Base-by-base conservation (phyloP, 2,888 invertebrate species). In the Apamea monoglypha region DNA sequence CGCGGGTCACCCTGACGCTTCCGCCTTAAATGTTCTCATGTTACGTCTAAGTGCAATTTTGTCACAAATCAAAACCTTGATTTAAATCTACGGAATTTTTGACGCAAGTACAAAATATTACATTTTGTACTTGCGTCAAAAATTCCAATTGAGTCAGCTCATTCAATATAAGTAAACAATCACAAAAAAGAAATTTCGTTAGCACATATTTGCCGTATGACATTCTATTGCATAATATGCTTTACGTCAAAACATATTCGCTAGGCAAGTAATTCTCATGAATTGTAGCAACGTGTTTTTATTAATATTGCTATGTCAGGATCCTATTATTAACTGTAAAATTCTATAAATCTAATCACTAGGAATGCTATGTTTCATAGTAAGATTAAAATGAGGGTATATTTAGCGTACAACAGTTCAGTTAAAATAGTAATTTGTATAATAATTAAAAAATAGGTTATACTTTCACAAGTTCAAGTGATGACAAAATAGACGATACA, bases 201-300 rank as follows among this genome's bases (percentile, higher is more conserved):
- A 25, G 50, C 74, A 67, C 61, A 53, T 47, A 53, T 70, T 40
- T 56, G 29, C 44, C 71, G 18, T 64, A 53, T 25, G n/a, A 50
- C 50, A 47, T 76, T 25, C n/a, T n/a, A n/a, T 68, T 76, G 40
- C 73, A 44, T 64, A 66, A 75, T 29, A 44, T 36, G 47, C 21
- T 59, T 68, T n/a, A 61, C 53, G n/a, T 67, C 25, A 76, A 68
- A 61, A 56, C 7, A 63, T 64, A 44, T 59, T 71, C 18, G 44
- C 59, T 72, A 32, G 64, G 36, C 71, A 86, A 85, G 72, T 21
- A 61, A 40, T 78, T 79, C 53, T 56, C 67, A n/a, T 36, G 7
- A 59, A n/a, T 68, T 50, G 32, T 53, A n/a, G 53, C 44, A 64
- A 67, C 50, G 25, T 59, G 8, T 56, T 40, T 2, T 25, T 36